Base-by-base conservation (phyloP, 2,888 invertebrate genomes). In the Lasioglossum zephyrum region DNA sequence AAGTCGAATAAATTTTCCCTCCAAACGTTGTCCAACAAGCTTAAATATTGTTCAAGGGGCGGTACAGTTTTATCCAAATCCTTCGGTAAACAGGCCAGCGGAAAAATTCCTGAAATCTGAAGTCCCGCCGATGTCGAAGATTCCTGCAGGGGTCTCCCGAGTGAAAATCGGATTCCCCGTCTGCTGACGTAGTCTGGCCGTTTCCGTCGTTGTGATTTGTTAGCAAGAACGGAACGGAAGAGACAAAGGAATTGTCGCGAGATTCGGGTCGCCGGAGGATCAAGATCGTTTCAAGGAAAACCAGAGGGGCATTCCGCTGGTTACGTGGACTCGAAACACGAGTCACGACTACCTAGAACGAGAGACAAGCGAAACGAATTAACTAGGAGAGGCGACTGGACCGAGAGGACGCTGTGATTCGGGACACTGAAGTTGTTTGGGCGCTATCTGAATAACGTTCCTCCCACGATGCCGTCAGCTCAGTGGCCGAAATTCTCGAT, bases 311-410 rank as follows among this genome's bases (percentile, higher is more conserved):
- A 36, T 22, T 76, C 44, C 13, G 36, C 22, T 22, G 9, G 49
- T 26, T 47, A 73, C 47, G 47, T 16, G 16, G 66, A 44, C n/a
- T 31, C n/a, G 36, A 70, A 47, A 63, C 63, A 36, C 47, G 63
- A 73, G 16, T 69, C 74, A 13, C 39, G 49, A 31, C 47, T n/a
- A 41, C n/a, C 63, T 44, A 44, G 44, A 69, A 57, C 26, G 26
- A 36, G 73, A 79, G 31, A 44, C 49, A 16, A 73, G 41, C 53
- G 39, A 44, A 73, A 74, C 41, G 36, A 70, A 73, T 73, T 73
- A 36, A 44, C 49, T 44, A 31, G 26, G 39, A 11, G 39, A 11
- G 22, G 26, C n/a, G 22, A 16, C 41, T 22, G 8, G 41, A 44
- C 36, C 44, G 26, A n/a, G 60, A 26, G 60, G 49, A 63, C 0